Conservation (phyloP, 2,113 vertebrate species). For the Sprattus sprattus region DNA sequence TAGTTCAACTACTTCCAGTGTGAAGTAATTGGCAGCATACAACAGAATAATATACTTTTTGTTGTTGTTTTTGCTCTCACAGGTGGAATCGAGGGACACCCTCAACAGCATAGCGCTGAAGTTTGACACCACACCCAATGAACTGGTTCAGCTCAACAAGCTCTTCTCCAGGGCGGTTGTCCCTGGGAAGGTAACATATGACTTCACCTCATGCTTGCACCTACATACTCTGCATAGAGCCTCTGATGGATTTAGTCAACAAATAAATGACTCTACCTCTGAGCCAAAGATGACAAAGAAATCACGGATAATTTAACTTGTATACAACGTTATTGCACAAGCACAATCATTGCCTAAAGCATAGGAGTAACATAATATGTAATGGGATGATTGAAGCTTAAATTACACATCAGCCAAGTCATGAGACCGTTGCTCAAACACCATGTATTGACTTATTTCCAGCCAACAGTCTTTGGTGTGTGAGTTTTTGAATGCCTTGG, state of each 20-base stretch:
- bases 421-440: background rate
- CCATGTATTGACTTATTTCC: background rate
- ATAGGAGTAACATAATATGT: background rate
- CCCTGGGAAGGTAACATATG: constrained; percentile 77
- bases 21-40: too few species aligned
- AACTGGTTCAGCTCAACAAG: constrained; percentile 84
- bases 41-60: background rate
- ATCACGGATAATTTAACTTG: too few species aligned
- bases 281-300: too few species aligned
- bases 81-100: constrained; percentile 83
- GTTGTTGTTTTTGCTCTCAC: constrained; percentile 43
- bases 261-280: too few species aligned
- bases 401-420: background rate
- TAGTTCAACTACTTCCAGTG: too few species aligned
- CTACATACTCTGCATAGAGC: background rate
- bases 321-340: background rate
- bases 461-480: background rate
- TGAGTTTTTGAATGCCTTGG: background rate
- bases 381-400: background rate
- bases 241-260: too few species aligned
- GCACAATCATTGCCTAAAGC: background rate
- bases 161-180: constrained; percentile 82
- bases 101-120: constrained; percentile 85
- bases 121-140: constrained; percentile 84
- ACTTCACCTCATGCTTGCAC: background rate